A percentile compares a stretch with the other conserved stretches of the same genome.
Evolutionary conservation across 2,113 vertebrate species (phyloP).

Genomic region (Litocranius walleri): DNA sequence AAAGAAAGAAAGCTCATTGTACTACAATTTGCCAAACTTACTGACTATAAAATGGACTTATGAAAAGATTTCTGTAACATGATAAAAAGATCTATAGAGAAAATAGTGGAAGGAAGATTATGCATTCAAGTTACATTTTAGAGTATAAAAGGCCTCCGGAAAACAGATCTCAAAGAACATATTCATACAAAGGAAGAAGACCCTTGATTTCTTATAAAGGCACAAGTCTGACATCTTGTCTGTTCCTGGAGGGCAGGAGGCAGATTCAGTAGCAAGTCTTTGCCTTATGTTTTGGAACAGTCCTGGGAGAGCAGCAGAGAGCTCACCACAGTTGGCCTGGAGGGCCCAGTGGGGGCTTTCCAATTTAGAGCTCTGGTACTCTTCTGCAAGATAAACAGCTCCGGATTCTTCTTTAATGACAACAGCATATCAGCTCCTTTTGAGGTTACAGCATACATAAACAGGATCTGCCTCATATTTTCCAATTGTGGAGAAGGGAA

Average conservation of each 20-base stretch:
- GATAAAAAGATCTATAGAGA: background rate
- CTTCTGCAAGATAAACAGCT: constrained; percentile 47
- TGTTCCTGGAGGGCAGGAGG: background rate
- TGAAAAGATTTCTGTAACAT: constrained; percentile 39
- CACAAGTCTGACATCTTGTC: background rate
- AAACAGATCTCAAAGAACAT: background rate
- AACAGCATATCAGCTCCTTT: constrained; percentile 47
- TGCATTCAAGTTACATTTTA: constrained; percentile 15
- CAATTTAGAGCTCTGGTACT: background rate
- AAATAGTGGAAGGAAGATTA: background rate
- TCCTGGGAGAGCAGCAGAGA: background rate
- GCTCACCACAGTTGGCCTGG: background rate
- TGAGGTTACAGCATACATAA: constrained; percentile 58
- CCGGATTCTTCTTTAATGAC: constrained; percentile 56
- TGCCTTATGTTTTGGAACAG: background rate
- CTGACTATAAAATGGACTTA: background rate
- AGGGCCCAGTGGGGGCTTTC: constrained; percentile 28
- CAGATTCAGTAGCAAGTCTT: constrained; percentile 24
- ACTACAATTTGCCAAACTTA: constrained; percentile 32
- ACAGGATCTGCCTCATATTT: constrained; percentile 71
- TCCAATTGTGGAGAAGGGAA: constrained; percentile 50
- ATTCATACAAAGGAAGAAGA: constrained; percentile 20
- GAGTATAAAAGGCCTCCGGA: constrained; percentile 35
- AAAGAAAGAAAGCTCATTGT: background rate
- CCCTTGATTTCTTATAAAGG: background rate